Evolutionary conservation across 2,797 vertebrate genomes (phyloP), one percentile per base, ranked within the genome.

Genomic region (Pangasius djambal): DNA sequence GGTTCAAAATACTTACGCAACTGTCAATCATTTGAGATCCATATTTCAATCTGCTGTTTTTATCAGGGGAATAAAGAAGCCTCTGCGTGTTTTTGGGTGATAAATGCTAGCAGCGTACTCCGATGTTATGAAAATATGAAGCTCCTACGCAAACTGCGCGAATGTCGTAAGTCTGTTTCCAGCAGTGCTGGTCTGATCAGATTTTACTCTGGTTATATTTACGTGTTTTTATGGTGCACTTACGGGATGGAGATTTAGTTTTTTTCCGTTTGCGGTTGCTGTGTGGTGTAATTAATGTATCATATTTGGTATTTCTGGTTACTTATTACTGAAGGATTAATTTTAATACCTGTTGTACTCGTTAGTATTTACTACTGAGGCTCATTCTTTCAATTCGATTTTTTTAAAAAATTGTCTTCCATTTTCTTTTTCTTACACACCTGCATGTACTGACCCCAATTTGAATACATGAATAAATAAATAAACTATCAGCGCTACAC

Each of bases 401-500:
- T 22, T 59, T 2, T 61, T 13, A n/a, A n/a, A 34, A 69, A 69
- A 34, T 1, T 3, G 2, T 74, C 18, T 69, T 40, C 0, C 5
- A 12, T 50, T 78, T 16, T 15, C 13, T 78, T 52, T 50, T 52
- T n/a, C 22, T 18, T 25, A 0, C 13, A n/a, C 77, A 81, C n/a
- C 31, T 57, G 77, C 20, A 31, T 81, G 7, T 5, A 57, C 31
- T 81, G 18, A 57, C 77, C 77, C 16, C 18, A 81, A 59, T 81
- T 81, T 37, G 31, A 25, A 59, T 81, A 37, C 37, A 81, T 22
- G 9, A 81, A 59, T 81, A 59, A 59, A 81, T 63, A 83, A 83
- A 28, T 81, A 25, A 81, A 81, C 15, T 37, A 6, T 82, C 31
- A 13, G 22, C 79, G 0, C 20, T 40, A 28, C 22, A 8, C 34